Base-by-base conservation (phyloP, 1,140 invertebrate genomes). In the Oedothorax gibbosus region DNA sequence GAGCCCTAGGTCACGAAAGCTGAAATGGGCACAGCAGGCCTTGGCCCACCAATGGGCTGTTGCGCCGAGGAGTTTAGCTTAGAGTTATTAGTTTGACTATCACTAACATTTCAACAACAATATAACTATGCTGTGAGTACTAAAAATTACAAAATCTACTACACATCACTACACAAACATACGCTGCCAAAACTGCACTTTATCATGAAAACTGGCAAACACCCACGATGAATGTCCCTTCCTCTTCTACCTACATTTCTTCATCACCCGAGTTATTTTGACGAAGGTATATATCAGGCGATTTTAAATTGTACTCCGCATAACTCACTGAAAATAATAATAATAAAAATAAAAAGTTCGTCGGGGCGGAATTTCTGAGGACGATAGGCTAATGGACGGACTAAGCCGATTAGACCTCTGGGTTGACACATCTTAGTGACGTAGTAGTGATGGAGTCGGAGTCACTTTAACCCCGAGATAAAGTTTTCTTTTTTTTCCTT, bases 341-440 rank as follows among this genome's bases (percentile, higher is more conserved):
- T 53, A 65, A 82, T 51, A 53, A 77, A 62, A 54, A 62, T 49
- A 35, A 73, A 57, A 71, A 62, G 35, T 50, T 20, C 11, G 56
- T 53, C 35, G 18, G 12, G 68, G 57, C 49, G 69, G 69, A 82
- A 82, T 82, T 82, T 65, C 80, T 64, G 18, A 64, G 69, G 35
- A 62, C 65, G 80, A 82, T 82, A 82, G 80, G 69, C 80, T 82
- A 82, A 82, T 82, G 80, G 80, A 82, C 72, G 18, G 80, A 73
- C 80, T 69, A 50, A 20, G 11, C 35, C 80, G 80, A 82, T 82
- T 82, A 82, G 80, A 82, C 80, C 80, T 81, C 11, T 60, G 18
- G 54, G 78, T 81, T 81, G 78, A 81, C 78, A 81, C 78, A 60
- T 81, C 78, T 81, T 57, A 64, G 77, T 82, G 80, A 82, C 80